A percentile compares a stretch with the other conserved stretches of the same genome.
Conservation (phyloP, 1,140 invertebrate genomes). For the Drosophila ogumai region DNA sequence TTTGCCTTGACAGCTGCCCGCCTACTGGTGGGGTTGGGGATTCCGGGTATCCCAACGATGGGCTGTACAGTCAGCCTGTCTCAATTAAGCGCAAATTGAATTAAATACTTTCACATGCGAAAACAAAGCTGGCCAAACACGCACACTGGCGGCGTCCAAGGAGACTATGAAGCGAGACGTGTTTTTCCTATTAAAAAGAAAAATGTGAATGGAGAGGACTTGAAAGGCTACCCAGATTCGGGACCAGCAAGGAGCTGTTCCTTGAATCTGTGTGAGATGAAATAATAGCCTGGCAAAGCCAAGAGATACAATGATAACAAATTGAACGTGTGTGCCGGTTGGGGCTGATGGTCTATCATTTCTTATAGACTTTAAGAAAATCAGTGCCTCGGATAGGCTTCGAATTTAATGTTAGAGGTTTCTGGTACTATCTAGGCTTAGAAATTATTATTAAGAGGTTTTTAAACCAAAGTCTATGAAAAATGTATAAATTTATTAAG, state of each 20-base stretch:
- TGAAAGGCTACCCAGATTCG: constrained; percentile 17
- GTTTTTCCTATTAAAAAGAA: constrained; percentile 57
- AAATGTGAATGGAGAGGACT: constrained; percentile 29
- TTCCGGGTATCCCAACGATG: constrained; percentile 15
- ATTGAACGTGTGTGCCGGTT: constrained; percentile 20
- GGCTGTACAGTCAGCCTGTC: constrained; percentile 52
- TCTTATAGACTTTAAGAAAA: not conserved
- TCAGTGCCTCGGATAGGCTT: not conserved
- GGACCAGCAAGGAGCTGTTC: not conserved
- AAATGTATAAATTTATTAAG: not conserved
- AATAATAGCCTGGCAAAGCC: constrained; percentile 28
- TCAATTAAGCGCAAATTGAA: constrained; percentile 68
- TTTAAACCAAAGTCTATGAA: not conserved
- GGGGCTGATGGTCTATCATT: constrained; percentile 4
- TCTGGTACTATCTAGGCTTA: no score
- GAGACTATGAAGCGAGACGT: constrained; percentile 33
- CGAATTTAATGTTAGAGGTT: not conserved
- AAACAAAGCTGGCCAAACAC: constrained; percentile 61
- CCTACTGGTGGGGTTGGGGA: constrained; percentile 27
- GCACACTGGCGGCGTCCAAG: constrained; percentile 27
- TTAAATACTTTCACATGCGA: constrained; percentile 67
- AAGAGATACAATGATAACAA: constrained; percentile 41
- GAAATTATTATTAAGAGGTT: not conserved
- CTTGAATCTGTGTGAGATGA: constrained; percentile 36
- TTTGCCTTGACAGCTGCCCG: constrained; percentile 58